Evolutionary conservation across 1,140 invertebrate genomes (phyloP).

Genomic region (Listronotus bonariensis): DNA sequence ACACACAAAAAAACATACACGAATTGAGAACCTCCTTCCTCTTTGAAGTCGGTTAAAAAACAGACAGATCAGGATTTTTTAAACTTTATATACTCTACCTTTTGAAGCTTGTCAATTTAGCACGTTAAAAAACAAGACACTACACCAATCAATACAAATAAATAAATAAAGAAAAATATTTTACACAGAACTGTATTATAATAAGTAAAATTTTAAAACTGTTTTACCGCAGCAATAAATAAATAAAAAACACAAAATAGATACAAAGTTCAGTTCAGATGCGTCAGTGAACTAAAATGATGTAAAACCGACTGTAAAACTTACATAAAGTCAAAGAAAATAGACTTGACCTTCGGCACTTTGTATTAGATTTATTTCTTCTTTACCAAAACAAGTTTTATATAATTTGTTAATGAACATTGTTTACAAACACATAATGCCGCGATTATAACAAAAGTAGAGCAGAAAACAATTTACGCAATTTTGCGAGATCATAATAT

Average conservation of each 20-base stretch:
- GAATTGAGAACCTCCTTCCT: no score
- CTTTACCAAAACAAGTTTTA: constrained; percentile 4
- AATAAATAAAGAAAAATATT: no score
- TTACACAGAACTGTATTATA: no score
- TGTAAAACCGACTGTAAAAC: constrained; percentile 18
- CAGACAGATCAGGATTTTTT: no score
- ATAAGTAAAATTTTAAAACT: no score
- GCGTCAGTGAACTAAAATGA: constrained; percentile 23
- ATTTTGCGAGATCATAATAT: background rate
- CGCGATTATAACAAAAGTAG: no score
- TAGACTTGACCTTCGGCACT: constrained; percentile 22
- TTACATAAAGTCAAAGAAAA: constrained; percentile 14
- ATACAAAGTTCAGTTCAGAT: constrained; percentile 14
- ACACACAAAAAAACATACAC: no score
- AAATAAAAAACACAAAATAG: constrained; percentile 16
- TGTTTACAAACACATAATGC: constrained; percentile 9
- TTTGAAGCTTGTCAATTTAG: no score
- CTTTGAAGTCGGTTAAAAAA: no score
- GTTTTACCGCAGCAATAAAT: background rate
- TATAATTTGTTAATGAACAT: constrained; percentile 19
- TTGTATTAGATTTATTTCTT: constrained; percentile 5
- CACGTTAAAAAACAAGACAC: no score
- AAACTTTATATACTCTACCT: no score
- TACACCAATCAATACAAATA: no score
- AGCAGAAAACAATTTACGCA: background rate